A percentile compares a stretch with the other conserved stretches of the same genome.
Conservation (phyloP, 2,113 vertebrate genomes). For the Cynopterus brachyotis region DNA sequence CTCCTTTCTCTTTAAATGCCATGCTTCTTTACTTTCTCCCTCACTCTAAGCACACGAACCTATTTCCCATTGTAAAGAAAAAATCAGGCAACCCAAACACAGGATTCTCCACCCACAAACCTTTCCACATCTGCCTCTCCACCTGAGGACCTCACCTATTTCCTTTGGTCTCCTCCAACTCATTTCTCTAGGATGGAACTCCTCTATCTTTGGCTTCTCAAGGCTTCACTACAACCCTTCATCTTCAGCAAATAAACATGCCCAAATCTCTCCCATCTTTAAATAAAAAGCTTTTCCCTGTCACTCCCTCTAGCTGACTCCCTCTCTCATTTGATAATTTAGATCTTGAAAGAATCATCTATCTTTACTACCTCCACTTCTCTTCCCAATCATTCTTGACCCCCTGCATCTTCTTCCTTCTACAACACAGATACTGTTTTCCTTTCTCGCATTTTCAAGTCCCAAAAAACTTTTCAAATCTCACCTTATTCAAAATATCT, state of each 20-base stretch:
- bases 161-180: neutral
- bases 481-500: neutral
- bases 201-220: neutral
- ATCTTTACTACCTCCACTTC: neutral
- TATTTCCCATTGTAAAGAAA: neutral
- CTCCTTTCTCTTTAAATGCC: neutral
- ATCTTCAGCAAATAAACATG: neutral
- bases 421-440: neutral
- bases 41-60: neutral
- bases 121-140: neutral
- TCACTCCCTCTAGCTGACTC: neutral
- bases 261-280: neutral
- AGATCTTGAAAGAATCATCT: neutral
- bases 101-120: neutral
- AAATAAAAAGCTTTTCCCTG: neutral
- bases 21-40: neutral
- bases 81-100: neutral
- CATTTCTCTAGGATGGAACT: fast-evolving
- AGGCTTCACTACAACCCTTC: neutral
- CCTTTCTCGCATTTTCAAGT: neutral
- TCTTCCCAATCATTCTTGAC: neutral
- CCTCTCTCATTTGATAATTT: neutral
- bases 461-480: neutral
- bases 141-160: neutral
- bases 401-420: neutral